Base-by-base conservation (phyloP, 2,113 vertebrate species). In the Paramisgurnus dabryanus region DNA sequence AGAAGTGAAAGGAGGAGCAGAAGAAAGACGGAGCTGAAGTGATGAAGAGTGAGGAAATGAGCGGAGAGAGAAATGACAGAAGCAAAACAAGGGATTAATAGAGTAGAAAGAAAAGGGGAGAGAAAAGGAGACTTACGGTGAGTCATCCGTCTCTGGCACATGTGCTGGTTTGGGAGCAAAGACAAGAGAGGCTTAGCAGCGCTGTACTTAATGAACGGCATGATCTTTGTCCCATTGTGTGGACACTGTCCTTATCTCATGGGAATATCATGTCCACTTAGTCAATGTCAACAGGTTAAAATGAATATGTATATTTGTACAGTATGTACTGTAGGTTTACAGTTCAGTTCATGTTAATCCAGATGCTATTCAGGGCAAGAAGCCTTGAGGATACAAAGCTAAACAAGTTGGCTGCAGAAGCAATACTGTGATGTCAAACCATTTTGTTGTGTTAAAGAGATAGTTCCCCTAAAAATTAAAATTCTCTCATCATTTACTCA, bases 141-240 rank as follows among this genome's bases (percentile, higher is more conserved):
- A 79, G 50, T 79, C 80, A 75, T 65, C 49, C 39, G 22, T 75
- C 69, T 49, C 67, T 39, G 17, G 58, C 78, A 64, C 53, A 15
- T 47, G 41, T 13, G 7, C 13, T 43, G 45, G 47, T 55, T 43
- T 65, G 58, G 40, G 58, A 78, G 40, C 10, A 50, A 15, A 27
- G 53, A 27, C 49, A 49, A 34, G 18, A 68, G 12, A 27, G 55
- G 34, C 4, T 17, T 49, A 41, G 40, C 49, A 64, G 22, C 40
- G 40, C 39, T 67, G 8, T 58, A 45, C 61, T 45, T 18, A 40
- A 64, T 71, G 45, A 57, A 60, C 63, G 45, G 4, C 41, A 40
- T 60, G 13, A 70, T 80, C 79, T 72, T 15, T 40, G 17, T 55
- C 47, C 41, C 68, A 66, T 63, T 4, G 63, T 45, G 18, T 74